Conservation (phyloP, 2,113 vertebrate genomes). For the Poeciliopsis prolifica region DNA sequence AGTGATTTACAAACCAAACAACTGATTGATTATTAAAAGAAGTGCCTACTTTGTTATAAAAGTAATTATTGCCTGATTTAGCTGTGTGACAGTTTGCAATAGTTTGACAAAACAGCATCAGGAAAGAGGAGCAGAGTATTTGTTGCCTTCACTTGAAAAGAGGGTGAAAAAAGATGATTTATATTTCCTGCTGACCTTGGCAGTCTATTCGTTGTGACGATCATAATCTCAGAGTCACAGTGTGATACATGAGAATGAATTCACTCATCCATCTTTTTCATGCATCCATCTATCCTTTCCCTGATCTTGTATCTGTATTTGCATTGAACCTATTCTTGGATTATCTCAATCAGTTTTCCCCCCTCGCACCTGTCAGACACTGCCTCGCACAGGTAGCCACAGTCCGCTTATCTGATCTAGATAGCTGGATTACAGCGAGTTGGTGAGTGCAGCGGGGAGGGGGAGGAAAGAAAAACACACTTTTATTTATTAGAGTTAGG, state of each 20-base stretch:
- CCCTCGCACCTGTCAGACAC: slow-evolving; percentile 88
- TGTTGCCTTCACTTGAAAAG: slow-evolving; percentile 37
- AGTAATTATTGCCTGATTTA: no score
- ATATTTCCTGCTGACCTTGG: slow-evolving; percentile 76
- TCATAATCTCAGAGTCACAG: slow-evolving; percentile 87
- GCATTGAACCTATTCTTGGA: slow-evolving; percentile 86
- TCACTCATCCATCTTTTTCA: slow-evolving; percentile 85
- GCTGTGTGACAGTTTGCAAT: neutral
- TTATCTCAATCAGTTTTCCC: slow-evolving; percentile 85
- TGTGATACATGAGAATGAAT: slow-evolving; percentile 86
- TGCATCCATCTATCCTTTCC: slow-evolving; percentile 81
- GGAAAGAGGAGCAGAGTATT: slow-evolving; percentile 24
- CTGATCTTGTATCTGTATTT: slow-evolving; percentile 86
- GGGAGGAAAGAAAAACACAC: slow-evolving; percentile 50
- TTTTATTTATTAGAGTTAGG: slow-evolving; percentile 80
- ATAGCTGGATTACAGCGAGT: slow-evolving; percentile 84
- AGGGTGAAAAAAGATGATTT: slow-evolving; percentile 63
- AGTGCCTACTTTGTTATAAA: neutral
- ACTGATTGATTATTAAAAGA: neutral
- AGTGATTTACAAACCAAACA: neutral
- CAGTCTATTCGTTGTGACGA: slow-evolving; percentile 78
- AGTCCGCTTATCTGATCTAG: slow-evolving; percentile 84
- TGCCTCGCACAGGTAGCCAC: slow-evolving; percentile 85
- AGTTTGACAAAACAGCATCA: neutral
- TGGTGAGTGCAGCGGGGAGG: slow-evolving; percentile 73